Conservation (phyloP, 1,140 invertebrate species). For the Drosophila pruinosa region DNA sequence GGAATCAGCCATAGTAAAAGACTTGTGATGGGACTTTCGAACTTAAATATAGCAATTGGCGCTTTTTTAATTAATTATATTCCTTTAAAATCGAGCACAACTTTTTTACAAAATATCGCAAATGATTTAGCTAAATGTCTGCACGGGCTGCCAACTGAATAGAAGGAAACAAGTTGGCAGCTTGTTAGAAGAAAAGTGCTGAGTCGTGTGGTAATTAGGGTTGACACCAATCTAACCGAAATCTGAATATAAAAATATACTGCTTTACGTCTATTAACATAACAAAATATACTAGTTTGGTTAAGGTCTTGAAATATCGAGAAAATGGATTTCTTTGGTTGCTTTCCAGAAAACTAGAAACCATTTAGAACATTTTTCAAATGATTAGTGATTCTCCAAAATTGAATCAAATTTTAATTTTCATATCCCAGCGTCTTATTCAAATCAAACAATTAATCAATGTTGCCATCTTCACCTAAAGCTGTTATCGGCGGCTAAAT, state of each 20-base stretch:
- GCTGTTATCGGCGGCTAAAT: no score
- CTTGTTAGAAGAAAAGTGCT: slow-evolving; percentile 45
- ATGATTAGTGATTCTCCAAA: no score
- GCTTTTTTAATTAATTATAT: slow-evolving; percentile 27
- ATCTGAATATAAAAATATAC: neutral
- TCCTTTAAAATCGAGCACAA: slow-evolving; percentile 39
- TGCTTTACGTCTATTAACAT: no score
- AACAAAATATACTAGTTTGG: no score
- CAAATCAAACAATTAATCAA: no score
- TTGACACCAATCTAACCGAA: neutral
- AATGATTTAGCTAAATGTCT: slow-evolving; percentile 59
- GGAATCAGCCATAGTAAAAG: slow-evolving; percentile 64
- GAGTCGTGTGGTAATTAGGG: slow-evolving; percentile 52
- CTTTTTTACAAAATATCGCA: slow-evolving; percentile 51
- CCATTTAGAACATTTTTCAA: no score
- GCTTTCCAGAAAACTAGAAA: no score
- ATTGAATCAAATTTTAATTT: no score
- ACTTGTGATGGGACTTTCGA: slow-evolving; percentile 56
- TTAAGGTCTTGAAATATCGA: no score
- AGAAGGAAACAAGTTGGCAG: slow-evolving; percentile 30
- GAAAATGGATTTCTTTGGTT: no score
- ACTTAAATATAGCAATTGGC: slow-evolving; percentile 62
- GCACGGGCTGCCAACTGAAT: slow-evolving; percentile 38
- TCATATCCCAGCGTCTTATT: no score
- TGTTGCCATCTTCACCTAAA: neutral